Conservation (phyloP, 2,113 vertebrate genomes). For the Salvator merianae region DNA sequence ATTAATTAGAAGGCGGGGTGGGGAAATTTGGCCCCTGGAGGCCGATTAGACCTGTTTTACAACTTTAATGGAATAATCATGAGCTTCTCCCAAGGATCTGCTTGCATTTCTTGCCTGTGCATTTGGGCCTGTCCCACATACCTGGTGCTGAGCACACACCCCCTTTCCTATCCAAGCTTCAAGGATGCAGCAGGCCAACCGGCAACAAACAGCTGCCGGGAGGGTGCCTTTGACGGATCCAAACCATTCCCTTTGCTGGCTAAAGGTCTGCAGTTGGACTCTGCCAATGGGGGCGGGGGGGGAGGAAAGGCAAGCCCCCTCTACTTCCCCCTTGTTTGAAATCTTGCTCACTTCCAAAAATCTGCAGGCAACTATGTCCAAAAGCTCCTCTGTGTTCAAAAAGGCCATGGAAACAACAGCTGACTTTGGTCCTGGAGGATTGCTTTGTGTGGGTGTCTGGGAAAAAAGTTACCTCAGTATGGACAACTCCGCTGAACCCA, state of each 20-base stretch:
- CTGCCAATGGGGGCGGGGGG: conserved; percentile 10
- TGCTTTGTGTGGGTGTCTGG: neutral
- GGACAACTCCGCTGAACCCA: neutral
- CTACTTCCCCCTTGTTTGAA: neutral
- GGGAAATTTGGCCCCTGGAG: neutral
- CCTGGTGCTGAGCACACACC: accelerated
- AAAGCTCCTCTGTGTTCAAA: conserved; percentile 49
- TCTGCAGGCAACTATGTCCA: conserved; percentile 31
- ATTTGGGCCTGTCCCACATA: neutral
- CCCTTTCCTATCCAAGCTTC: neutral
- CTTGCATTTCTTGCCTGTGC: accelerated
- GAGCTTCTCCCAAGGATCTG: neutral
- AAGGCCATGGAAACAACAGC: conserved; percentile 41
- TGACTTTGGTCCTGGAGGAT: neutral
- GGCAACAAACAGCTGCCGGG: neutral
- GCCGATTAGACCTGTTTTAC: neutral
- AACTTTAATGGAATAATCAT: accelerated
- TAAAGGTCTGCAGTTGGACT: conserved; percentile 39
- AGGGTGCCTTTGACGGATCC: neutral
- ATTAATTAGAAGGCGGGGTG: neutral
- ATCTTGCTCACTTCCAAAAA: conserved; percentile 7
- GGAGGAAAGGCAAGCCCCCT: conserved; percentile 24
- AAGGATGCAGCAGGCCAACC: neutral
- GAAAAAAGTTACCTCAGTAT: neutral
- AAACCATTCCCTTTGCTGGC: neutral